Percentiles rank a stretch among this genome's conserved stretches.
phyloP scores from a whole-genome alignment of 2,888 invertebrate genomes.

The Eupithecia exiguata region DNA sequence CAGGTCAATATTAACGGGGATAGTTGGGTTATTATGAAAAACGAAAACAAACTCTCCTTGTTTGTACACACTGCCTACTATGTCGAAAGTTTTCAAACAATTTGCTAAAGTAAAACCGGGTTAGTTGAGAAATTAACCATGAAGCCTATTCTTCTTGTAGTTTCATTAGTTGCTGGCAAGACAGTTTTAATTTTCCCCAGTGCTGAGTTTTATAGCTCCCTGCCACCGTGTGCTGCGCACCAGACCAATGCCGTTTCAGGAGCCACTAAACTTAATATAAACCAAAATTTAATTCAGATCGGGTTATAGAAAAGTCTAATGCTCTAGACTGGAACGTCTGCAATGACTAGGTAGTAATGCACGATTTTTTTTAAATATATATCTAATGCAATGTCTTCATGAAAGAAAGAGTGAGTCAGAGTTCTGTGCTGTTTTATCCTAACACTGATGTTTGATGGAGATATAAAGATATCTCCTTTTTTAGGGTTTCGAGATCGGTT shows the following conservation, averaged over 20 bases:
- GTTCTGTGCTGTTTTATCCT: no score
- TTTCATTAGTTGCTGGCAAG: constrained; percentile 49
- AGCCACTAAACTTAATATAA: constrained; percentile 10
- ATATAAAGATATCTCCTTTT: no score
- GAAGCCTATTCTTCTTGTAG: constrained; percentile 45
- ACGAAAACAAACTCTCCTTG: not conserved
- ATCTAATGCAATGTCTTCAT: no score
- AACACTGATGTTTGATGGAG: no score
- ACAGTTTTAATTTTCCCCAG: constrained; percentile 51
- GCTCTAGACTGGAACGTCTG: not conserved
- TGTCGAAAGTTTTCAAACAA: constrained; percentile 5
- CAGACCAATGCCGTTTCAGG: constrained; percentile 17
- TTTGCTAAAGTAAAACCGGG: constrained; percentile 12
- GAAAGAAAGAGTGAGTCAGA: no score
- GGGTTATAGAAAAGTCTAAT: not conserved
- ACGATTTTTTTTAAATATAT: not conserved
- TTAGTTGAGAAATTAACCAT: constrained; percentile 18
- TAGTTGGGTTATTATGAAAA: not conserved
- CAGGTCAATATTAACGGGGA: not conserved
- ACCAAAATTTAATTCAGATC: not conserved
- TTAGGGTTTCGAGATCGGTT: no score
- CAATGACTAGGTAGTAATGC: not conserved
- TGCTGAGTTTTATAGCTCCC: constrained; percentile 40
- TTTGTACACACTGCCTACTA: not conserved
- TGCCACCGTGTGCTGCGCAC: constrained; percentile 17